Percentiles rank a stretch among this genome's conserved stretches.
Evolutionary conservation across 2,888 invertebrate species (phyloP).

Genomic region (Labia minor): DNA sequence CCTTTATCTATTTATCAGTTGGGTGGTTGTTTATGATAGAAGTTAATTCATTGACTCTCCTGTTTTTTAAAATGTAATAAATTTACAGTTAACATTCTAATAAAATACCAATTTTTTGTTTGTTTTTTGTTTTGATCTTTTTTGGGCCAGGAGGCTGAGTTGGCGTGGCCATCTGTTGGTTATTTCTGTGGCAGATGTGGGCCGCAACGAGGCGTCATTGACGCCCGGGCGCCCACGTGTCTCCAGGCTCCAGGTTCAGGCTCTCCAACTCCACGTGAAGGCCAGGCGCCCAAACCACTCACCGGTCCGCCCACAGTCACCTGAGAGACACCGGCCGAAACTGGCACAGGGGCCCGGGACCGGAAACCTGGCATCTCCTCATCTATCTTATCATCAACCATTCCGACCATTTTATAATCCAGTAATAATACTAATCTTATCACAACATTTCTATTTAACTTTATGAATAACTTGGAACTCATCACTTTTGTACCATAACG

Average conservation of each 20-base stretch:
- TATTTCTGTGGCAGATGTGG: constrained; percentile 4
- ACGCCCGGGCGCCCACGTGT: constrained; percentile 13
- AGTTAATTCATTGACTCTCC: too few species aligned
- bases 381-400: too few species aligned
- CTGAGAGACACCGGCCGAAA: background rate
- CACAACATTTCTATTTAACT: too few species aligned
- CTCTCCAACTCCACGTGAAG: constrained; percentile 13
- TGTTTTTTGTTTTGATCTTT: constrained; percentile 13
- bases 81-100: background rate
- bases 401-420: too few species aligned
- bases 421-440: too few species aligned
- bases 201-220: constrained; percentile 1
- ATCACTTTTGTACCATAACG: too few species aligned
- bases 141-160: background rate
- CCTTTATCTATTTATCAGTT: too few species aligned
- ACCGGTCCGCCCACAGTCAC: background rate
- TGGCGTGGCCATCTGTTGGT: constrained; percentile 2
- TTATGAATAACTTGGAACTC: too few species aligned
- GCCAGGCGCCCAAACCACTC: background rate
- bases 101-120: background rate
- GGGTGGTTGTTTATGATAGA: too few species aligned
- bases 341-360: too few species aligned
- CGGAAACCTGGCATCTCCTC: too few species aligned
- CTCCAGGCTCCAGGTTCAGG: background rate
- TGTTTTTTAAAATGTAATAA: background rate